Evolutionary conservation across 2,797 vertebrate genomes (phyloP).

Genomic region (Smutsia gigantea): DNA sequence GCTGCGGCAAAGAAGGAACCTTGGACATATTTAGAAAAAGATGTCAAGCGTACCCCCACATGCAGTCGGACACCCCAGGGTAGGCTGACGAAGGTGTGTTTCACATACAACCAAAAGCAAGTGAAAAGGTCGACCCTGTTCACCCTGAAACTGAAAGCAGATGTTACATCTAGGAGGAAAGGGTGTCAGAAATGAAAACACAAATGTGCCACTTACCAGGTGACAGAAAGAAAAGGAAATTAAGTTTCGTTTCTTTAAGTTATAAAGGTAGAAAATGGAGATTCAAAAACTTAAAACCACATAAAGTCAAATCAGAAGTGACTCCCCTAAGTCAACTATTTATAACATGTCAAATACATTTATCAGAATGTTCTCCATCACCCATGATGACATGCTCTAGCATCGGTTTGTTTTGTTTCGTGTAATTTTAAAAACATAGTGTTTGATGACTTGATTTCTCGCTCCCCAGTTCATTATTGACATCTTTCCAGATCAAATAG

Average conservation of each 20-base stretch:
- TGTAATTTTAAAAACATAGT: neutral
- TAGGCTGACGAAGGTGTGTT: neutral
- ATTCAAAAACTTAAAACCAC: neutral
- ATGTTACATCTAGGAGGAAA: accelerated
- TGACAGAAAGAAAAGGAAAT: neutral
- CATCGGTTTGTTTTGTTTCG: accelerated
- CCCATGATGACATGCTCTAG: accelerated
- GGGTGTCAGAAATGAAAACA: neutral
- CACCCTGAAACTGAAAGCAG: neutral
- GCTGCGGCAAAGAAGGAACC: accelerated
- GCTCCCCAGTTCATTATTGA: accelerated
- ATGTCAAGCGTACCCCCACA: no score
- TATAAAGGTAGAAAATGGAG: neutral
- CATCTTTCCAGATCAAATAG: neutral
- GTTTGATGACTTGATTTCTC: neutral
- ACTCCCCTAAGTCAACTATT: no score
- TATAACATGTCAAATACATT: accelerated
- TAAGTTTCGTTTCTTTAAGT: neutral
- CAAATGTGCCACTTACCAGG: neutral
- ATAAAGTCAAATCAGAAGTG: neutral
- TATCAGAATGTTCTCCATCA: accelerated
- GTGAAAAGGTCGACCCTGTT: neutral
- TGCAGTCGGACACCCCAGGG: accelerated
- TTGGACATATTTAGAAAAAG: neutral
- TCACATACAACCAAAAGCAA: neutral